Conservation (phyloP, 2,113 vertebrate genomes). For the Strix uralensis region DNA sequence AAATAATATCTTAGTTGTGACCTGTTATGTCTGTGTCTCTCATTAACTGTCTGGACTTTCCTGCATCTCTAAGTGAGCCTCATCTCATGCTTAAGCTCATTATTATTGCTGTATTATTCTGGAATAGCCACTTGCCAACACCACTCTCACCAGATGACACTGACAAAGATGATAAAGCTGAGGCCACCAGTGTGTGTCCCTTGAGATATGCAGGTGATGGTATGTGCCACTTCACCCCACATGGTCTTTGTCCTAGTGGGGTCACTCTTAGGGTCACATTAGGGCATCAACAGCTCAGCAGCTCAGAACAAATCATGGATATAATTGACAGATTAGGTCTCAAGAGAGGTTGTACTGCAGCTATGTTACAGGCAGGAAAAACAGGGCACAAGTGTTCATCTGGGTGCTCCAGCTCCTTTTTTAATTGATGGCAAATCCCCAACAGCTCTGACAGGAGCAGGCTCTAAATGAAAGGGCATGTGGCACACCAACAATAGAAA, state of each 20-base stretch:
- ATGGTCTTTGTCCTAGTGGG: background rate
- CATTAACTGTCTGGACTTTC: background rate
- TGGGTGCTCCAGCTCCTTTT: background rate
- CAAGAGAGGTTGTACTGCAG: background rate
- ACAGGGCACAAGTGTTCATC: background rate
- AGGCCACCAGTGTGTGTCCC: background rate
- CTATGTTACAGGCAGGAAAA: background rate
- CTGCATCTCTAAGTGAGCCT: background rate
- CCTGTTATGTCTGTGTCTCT: background rate
- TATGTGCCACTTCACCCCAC: background rate
- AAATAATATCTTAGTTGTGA: background rate
- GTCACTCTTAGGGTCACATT: background rate
- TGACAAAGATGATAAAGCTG: background rate
- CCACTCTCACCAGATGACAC: background rate
- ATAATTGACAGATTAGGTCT: background rate
- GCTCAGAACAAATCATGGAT: background rate
- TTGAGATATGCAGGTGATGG: background rate
- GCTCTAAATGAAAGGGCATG: background rate
- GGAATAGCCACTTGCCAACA: background rate
- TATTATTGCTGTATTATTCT: background rate
- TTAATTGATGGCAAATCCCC: background rate
- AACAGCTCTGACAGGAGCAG: background rate
- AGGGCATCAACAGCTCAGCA: background rate
- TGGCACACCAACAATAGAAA: background rate
- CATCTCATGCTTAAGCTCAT: background rate